Evolutionary conservation across 2,888 invertebrate genomes (phyloP).

Genomic region (Drosophila dives): DNA sequence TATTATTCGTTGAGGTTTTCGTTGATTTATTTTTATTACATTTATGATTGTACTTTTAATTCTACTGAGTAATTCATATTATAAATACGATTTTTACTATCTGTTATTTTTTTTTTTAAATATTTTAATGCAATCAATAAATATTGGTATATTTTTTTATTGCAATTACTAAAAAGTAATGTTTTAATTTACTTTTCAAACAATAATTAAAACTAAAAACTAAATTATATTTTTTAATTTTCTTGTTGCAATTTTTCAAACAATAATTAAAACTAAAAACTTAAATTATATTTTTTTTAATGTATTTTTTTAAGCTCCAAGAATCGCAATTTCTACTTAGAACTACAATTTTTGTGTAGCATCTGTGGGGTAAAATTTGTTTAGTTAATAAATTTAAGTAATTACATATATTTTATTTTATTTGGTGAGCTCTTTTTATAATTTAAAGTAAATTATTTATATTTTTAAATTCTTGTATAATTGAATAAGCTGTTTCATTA

Average conservation of each 20-base stretch:
- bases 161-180: neutral
- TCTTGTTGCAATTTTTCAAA: too few relatives aligned
- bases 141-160: neutral
- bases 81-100: neutral
- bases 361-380: too few relatives aligned
- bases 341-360: too few relatives aligned
- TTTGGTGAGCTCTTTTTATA: neutral
- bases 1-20: neutral
- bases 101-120: neutral
- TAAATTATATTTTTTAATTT: too few relatives aligned
- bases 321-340: neutral
- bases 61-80: neutral
- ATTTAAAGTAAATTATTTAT: neutral
- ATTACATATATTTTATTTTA: neutral
- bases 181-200: neutral
- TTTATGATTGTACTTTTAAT: neutral
- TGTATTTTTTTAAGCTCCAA: neutral
- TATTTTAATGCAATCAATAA: neutral
- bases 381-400: neutral
- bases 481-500: neutral
- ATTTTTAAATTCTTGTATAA: neutral
- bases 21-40: neutral
- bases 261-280: neutral
- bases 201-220: too few relatives aligned
- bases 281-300: neutral